Evolutionary conservation across 1,140 invertebrate genomes (phyloP), one percentile per base, ranked within the genome.

Genomic region (Delia radicum): DNA sequence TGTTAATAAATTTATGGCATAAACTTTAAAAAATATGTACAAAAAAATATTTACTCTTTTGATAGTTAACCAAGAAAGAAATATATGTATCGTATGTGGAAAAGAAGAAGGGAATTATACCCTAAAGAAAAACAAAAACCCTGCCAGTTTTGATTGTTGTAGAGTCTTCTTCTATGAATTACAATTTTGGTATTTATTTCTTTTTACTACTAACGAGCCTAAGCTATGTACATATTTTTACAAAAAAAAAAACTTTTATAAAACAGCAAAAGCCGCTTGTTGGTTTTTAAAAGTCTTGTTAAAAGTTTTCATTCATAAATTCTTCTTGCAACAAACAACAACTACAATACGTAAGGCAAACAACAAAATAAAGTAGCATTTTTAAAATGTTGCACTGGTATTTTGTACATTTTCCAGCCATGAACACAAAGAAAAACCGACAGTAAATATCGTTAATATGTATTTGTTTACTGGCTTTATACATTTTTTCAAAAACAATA

Each of bases 1-100:
- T 75, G 74, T 75, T 75, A 75, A 72, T 75, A 75, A 75, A 75
- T 75, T 75, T 75, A 75, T 72, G 67, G 74, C 74, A 42, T 21
- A 55, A 73, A 69, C 65, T 28, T 33, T 69, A 29, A 6, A 69
- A n/a, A 69, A 69, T 21, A 69, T 18, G n/a, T n/a, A 69, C 18
- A 31, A 69, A 15, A 21, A 69, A 18, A 18, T 33, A 33, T 33
- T 69, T 69, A 15, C 65, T 18, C 65, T 37, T 33, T 69, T 33
- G 12, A n/a, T 13, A 3, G 5, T 28, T 15, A 18, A 24, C 26
- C 12, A 28, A 4, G 8, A 26, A 6, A 21, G 6, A 2, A 48
- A 48, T 5, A 3, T 48, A 48, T 5, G 46, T 3, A 3, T 48
- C 6, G 55, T 8, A 5, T 21, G 62, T 13, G 24, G 1, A 10